Evolutionary conservation across 2,888 invertebrate genomes (phyloP), one percentile per base, ranked within the genome.

Genomic region (Eupithecia pulchellata): DNA sequence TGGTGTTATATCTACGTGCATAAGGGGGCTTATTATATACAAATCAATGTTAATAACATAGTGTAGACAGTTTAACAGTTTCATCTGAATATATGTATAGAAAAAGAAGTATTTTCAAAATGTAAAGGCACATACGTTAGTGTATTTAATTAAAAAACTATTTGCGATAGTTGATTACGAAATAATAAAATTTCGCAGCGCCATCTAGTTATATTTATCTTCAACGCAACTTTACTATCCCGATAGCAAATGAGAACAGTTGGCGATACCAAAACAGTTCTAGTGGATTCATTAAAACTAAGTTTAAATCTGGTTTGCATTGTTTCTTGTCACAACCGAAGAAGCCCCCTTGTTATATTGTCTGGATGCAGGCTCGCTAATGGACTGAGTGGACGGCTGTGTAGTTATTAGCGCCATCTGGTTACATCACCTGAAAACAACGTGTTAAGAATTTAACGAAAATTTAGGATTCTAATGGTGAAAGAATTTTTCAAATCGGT

Each of bases 351-450:
- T 67, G 5, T 60, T 61, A 64, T 71, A 71, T 68, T 72, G 65
- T 72, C 62, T 58, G 68, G 55, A 63, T 62, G 72, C 72, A 71
- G 73, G 73, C 73, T 75, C 78, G 75, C 72, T 70, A 82, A 84
- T 86, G 85, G 86, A 86, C 85, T 81, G 83, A 80, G 81, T 91
- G 93, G 93, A 93, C 93, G 93, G 93, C 86, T 86, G 86, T 72
- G 81, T 75, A 70, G 72, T 69, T 75, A 69, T 75, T 68, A 73
- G 68, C 76, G 77, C 77, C 67, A 74, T 66, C 79, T 72, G 68
- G 69, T 85, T 93, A 94, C 93, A 94, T 94, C 81, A 93, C 93
- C 93, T 93, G 87, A 0, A 89, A 86, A 14, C 11, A 20, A 65
- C 17, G 27, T 13, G 27, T 13, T 29, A n/a, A n/a, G n/a, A n/a